Base-by-base conservation (phyloP, 2,797 vertebrate genomes). In the Florisuga fusca region DNA sequence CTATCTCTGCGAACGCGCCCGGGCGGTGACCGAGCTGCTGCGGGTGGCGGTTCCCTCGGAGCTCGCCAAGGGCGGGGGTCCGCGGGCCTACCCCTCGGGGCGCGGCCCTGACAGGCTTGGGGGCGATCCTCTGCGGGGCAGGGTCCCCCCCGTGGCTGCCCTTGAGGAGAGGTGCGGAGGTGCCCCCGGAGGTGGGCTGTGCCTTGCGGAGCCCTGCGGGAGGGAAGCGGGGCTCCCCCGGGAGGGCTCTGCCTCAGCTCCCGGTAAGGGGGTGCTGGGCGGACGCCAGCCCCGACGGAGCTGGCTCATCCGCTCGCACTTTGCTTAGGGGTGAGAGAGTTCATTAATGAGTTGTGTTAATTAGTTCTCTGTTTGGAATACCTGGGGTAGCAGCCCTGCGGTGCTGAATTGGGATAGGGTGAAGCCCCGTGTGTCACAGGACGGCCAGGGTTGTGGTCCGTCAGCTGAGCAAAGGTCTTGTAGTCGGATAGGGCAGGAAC, bases 381-480 rank as follows among this genome's bases (percentile, higher is more conserved):
- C 6, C 12, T 33, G 16, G 31, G 29, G 16, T 29, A 64, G 67
- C 21, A 66, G 67, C 54, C 48, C 25, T 20, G 38, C 15, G 15
- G 85, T 79, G 81, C 77, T 55, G 87, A 21, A 15, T 19, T 3
- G 7, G 80, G n/a, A 46, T 6, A 2, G 59, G 12, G 21, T 18
- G 22, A 8, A n/a, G 34, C 53, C 58, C 43, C 17, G 34, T 63
- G 77, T 36, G 72, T 59, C 31, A 23, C 27, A 12, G 73, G 53
- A 3, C 3, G 10, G 11, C 12, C 1, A 4, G 48, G 74, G 33
- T 5, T 38, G 80, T n/a, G 67, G n/a, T 20, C 9, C 81, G 41
- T 87, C 82, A 81, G 66, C 31, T 3, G 84, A 89, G 91, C 84
- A 91, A 89, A 93, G 86, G 90, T 58, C 84, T 89, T n/a, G 20